phyloP scores from a whole-genome alignment of 2,113 vertebrate genomes.

The Notiomystis cincta region DNA sequence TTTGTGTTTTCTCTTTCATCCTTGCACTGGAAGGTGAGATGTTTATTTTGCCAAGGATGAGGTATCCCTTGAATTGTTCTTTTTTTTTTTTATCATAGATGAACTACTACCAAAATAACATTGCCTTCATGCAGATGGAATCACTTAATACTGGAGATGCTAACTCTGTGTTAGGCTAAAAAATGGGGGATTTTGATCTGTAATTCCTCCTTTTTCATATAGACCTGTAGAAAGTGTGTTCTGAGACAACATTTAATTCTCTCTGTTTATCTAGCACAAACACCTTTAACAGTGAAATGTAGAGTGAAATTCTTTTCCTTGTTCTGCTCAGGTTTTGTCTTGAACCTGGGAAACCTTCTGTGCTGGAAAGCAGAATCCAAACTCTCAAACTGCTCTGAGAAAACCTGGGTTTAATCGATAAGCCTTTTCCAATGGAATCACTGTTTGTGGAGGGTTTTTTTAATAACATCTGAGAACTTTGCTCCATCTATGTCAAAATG shows the following conservation, averaged over 20 bases:
- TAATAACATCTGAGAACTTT: background rate
- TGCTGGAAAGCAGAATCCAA: background rate
- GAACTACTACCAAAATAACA: background rate
- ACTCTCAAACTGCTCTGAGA: background rate
- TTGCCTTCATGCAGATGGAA: background rate
- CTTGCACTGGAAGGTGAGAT: background rate
- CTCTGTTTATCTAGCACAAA: background rate
- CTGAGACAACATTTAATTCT: background rate
- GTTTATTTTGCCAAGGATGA: background rate
- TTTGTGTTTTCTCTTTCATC: background rate
- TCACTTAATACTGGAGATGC: background rate
- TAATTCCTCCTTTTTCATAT: background rate
- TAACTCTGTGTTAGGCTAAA: background rate
- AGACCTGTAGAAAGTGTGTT: background rate
- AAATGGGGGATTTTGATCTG: fast-evolving
- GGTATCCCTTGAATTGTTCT: background rate
- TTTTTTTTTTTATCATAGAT: background rate
- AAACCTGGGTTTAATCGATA: background rate
- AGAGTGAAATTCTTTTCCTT: background rate
- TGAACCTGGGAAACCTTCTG: background rate
- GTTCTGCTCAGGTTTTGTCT: background rate
- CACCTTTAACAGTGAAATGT: background rate
- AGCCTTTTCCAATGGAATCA: background rate
- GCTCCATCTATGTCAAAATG: background rate
- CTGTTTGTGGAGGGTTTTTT: fast-evolving